These are phyloP conservation scores for Theropithecus gelada DNA, from an alignment of 2,113 vertebrate species.

Conservation along the genomic window DNA sequence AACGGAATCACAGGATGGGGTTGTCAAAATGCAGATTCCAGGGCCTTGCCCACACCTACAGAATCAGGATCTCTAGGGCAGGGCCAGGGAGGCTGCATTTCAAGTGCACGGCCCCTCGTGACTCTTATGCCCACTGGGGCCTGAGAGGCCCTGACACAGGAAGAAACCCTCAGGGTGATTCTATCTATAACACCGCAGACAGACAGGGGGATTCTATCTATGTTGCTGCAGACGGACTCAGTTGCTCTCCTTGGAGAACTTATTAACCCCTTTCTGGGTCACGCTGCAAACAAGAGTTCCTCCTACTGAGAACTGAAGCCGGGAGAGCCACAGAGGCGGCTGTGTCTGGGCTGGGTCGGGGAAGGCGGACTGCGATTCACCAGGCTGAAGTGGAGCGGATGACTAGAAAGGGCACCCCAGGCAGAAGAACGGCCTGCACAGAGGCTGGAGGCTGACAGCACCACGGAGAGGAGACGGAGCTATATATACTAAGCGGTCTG, in stretches of 20 bases:
- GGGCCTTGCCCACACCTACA: not conserved
- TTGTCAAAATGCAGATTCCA: not conserved
- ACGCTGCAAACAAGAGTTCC: not conserved
- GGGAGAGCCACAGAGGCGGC: not conserved
- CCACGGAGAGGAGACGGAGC: accelerated
- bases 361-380: not conserved
- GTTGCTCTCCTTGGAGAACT: accelerated
- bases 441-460: accelerated
- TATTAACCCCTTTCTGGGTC: not conserved
- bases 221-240: not conserved
- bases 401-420: not conserved
- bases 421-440: not conserved
- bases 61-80: not conserved
- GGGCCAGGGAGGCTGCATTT: not conserved
- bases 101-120: not conserved
- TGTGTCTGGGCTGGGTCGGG: not conserved
- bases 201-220: not conserved
- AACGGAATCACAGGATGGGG: not conserved
- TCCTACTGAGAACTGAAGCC: not conserved
- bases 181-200: accelerated
- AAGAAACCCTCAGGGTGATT: not conserved
- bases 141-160: not conserved
- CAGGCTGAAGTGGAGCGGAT: not conserved
- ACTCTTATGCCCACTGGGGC: not conserved
- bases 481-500: accelerated